Base-by-base conservation (phyloP, 92 coral and sea anemone genomes). In the Phymanthus crucifer region DNA sequence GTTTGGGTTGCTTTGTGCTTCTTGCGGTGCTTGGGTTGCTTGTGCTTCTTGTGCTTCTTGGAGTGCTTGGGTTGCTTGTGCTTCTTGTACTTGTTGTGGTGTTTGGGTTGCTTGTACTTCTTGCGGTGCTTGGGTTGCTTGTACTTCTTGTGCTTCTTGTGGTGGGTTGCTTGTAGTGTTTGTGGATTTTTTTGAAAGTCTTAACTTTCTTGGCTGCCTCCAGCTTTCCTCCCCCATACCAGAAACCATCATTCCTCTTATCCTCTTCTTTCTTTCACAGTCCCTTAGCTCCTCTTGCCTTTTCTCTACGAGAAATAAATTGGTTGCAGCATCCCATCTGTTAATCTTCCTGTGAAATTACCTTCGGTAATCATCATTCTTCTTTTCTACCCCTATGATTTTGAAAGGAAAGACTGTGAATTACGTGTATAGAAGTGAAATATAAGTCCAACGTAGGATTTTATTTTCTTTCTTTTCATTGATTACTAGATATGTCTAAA, bases 271-370 rank as follows among this genome's bases (percentile, higher is more conserved):
- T 43, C 48, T 43, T 43, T 43, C 48, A 43, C 48, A 43, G 48
- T 43, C 48, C 48, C 67, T 80, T 23, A 76, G 85, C 66, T 34
- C 78, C 67, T 75, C 90, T 57, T 86, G 90, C 68, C 86, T 61
- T 47, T 81, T 81, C 27, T 86, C 90, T 21, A 86, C 83, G 73
- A 81, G 54, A 23, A 81, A 37, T 12, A 86, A 68, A 23, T 86
- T 76, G 1, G 70, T 81, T 19, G 83, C 83, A 2, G 86, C 86
- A 86, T 85, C 85, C 85, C 85, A 85, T 4, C 85, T 48, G 56
- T 78, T 84, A 19, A 84, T 70, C 36, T 84, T 76, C 23, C 82
- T 24, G 35, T 75, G 87, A 43, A 66, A 76, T 27, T 75, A 83
- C 32, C 77, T 9, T 17, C 77, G 70, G 40, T 57, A 70, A 34